phyloP scores from a whole-genome alignment of 2,113 vertebrate genomes.

The Prunella fulvescens region DNA sequence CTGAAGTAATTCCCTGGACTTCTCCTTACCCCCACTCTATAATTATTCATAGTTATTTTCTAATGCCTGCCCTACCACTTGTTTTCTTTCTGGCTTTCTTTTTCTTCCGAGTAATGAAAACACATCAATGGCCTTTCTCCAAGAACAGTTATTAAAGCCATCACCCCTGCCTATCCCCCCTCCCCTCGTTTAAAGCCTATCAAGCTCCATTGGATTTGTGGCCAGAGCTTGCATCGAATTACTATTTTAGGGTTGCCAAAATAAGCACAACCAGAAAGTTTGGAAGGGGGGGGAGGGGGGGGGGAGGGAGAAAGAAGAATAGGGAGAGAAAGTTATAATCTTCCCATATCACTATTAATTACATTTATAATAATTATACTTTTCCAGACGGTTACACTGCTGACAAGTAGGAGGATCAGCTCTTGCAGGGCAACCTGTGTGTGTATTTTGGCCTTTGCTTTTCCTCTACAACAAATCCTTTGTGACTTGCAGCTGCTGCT shows the following conservation, averaged over 20 bases:
- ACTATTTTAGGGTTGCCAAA: constrained; percentile 54
- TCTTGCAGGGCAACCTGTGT: not conserved
- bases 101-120: constrained; percentile 48
- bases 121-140: constrained; percentile 46
- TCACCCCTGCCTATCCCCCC: constrained; percentile 18
- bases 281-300: not conserved
- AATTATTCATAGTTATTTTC: constrained; percentile 61
- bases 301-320: not conserved
- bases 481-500: not conserved
- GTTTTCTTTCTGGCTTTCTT: constrained; percentile 63
- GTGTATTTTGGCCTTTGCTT: not conserved
- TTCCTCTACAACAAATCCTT: not conserved
- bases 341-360: constrained; percentile 65
- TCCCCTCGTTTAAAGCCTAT: constrained; percentile 36
- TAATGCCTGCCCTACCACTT: constrained; percentile 59
- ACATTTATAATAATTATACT: constrained; percentile 38
- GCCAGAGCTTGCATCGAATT: constrained; percentile 40
- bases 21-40: constrained; percentile 11
- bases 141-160: constrained; percentile 44
- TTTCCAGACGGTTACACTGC: not conserved
- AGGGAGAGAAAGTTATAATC: constrained; percentile 55
- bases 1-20: constrained; percentile 49
- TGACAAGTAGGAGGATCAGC: not conserved
- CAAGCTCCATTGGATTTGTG: constrained; percentile 57
- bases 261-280: constrained; percentile 45